Evolutionary conservation across 2,888 invertebrate genomes (phyloP), one percentile per base, ranked within the genome.

Genomic region (Amorpha juglandis): DNA sequence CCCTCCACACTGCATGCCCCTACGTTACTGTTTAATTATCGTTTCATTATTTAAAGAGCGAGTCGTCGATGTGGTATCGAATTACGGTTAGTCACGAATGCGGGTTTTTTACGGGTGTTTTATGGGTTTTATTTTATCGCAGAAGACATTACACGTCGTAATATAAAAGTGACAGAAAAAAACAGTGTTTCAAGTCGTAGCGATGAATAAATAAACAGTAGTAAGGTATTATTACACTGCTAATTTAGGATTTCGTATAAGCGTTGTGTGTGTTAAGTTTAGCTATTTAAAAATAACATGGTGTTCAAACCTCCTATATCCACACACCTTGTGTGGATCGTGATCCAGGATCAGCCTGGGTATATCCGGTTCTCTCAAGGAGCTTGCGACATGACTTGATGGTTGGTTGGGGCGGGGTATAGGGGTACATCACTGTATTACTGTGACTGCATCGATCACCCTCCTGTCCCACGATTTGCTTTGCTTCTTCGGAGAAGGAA

Each of bases 31-130:
- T 58, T 58, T 65, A 65, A 65, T 80, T 78, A 79, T 74, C 66
- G 71, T 79, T 79, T 76, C 73, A 80, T 79, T 81, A 81, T 81
- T 80, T 73, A 83, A 78, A 74, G 68, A 75, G 74, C 74, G 68
- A 58, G 38, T 58, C 67, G 74, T 70, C 72, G 70, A 74, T 76
- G 73, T 68, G 50, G 66, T 73, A 79, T 78, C 72, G 77, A 77
- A 80, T 72, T 74, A 72, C 72, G n/a, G 47, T 65, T 48, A 67
- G 78, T 74, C 78, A 79, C 80, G 78, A 79, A 79, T 35, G 63
- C n/a, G 47, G 52, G 51, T 51, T 65, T 65, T 65, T 63, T 63
- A 53, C 42, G 38, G 52, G 19, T 9, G n/a, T 33, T 66, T 66
- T 63, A 66, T 63, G 52, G 27, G 47, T 66, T 52, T 66, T 63